Evolutionary conservation across 1,140 invertebrate genomes (phyloP).

Genomic region (Pachyrhynchus sulphureomaculatus): DNA sequence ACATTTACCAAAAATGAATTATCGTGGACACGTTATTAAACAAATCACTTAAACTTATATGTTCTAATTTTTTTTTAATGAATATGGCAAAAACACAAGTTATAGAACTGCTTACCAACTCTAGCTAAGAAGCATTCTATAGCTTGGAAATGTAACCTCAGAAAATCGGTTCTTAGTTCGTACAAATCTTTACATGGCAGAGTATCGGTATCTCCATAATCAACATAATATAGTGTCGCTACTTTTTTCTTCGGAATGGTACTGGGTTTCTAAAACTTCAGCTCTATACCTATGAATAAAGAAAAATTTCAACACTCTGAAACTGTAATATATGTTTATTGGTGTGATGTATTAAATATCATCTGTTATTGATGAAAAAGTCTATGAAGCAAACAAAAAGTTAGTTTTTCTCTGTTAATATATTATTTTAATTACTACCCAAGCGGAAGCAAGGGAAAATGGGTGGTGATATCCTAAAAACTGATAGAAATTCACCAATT

Average conservation of each 20-base stretch:
- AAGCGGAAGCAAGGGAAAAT: too few species aligned
- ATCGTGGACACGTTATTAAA: too few species aligned
- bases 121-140: constrained; percentile 77
- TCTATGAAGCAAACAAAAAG: too few species aligned
- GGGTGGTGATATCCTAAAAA: too few species aligned
- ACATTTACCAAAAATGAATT: too few species aligned
- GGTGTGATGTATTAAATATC: too few species aligned
- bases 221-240: constrained; percentile 73
- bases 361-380: too few species aligned
- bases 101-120: constrained; percentile 58
- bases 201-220: constrained; percentile 76
- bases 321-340: too few species aligned
- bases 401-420: too few species aligned
- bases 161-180: constrained; percentile 71
- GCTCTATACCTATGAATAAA: constrained; percentile 51
- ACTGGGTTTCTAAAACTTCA: constrained; percentile 59
- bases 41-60: too few species aligned
- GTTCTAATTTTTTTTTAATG: background rate
- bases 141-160: constrained; percentile 72
- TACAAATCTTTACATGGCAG: constrained; percentile 62
- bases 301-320: background rate
- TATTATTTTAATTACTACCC: too few species aligned
- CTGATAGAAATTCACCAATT: too few species aligned
- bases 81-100: background rate
- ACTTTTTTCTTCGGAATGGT: constrained; percentile 56